Percentiles rank a stretch among this genome's conserved stretches.
Evolutionary conservation across 2,888 invertebrate genomes (phyloP).

Genomic region (Malacosoma neustria): DNA sequence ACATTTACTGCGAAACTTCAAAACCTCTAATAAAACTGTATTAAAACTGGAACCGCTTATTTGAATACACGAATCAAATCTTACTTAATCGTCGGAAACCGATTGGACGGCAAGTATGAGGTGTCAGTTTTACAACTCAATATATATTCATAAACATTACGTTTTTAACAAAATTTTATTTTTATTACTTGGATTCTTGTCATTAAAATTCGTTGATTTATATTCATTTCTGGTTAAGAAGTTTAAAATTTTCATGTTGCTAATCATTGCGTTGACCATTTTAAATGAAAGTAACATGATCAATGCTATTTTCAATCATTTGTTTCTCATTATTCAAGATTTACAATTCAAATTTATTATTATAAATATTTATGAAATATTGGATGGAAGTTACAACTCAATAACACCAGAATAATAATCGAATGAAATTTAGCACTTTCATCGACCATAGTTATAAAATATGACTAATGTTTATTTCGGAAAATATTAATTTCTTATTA

Average conservation of each 20-base stretch:
- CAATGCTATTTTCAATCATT: too few relatives aligned
- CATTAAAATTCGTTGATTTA: slow-evolving; percentile 25
- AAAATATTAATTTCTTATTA: too few relatives aligned
- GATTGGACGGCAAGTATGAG: slow-evolving; percentile 44
- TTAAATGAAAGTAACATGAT: too few relatives aligned
- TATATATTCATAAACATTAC: slow-evolving; percentile 44
- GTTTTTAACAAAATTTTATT: slow-evolving; percentile 32
- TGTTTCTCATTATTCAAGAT: too few relatives aligned
- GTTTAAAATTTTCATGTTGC: slow-evolving; percentile 16
- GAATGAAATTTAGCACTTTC: too few relatives aligned
- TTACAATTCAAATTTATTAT: too few relatives aligned
- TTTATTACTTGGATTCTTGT: slow-evolving; percentile 26
- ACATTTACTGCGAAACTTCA: slow-evolving; percentile 24
- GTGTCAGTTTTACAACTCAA: slow-evolving; percentile 43
- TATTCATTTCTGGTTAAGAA: slow-evolving; percentile 21
- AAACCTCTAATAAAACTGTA: slow-evolving; percentile 31
- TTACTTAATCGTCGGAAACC: slow-evolving; percentile 39
- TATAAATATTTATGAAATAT: too few relatives aligned
- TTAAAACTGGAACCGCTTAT: slow-evolving; percentile 32
- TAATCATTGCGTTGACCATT: slow-evolving; percentile 14
- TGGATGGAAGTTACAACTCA: too few relatives aligned
- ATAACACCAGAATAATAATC: too few relatives aligned
- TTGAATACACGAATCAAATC: slow-evolving; percentile 41
- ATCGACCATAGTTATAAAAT: too few relatives aligned
- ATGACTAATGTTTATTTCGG: too few relatives aligned